Evolutionary conservation across 92 coral and sea anemone genomes (phyloP), one percentile per base, ranked within the genome.

Genomic region (Isaurus tuberculatus): DNA sequence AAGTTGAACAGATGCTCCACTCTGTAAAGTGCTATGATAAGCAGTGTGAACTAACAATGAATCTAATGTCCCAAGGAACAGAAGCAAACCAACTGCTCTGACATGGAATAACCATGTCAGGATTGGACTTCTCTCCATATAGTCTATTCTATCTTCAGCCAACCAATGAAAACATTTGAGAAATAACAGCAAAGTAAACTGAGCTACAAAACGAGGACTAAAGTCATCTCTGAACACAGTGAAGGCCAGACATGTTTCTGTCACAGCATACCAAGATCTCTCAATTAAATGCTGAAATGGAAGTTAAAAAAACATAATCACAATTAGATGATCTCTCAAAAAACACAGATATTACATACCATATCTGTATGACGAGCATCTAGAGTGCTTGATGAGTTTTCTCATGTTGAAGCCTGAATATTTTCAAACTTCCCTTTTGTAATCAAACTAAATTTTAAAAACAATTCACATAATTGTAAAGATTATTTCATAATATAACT

Each of bases 151-250:
- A 73, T 96, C 99, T 79, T 96, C 99, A 1, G 99, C 94, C 51
- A 96, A 88, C 99, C 99, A 96, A 75, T 96, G 99, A 60, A 96
- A 96, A 65, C 99, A 96, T 53, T 96, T 96, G 34, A 94, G 86
- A 84, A 96, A 96, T 48, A 96, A 78, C 8, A 96, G 91, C 37
- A 96, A 65, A 2, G 99, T 96, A 85, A 96, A 96, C 90, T 96
- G 99, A 10, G 99, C 99, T 20, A 96, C 99, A 92, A 96, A 96
- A 27, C 97, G 95, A 26, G 99, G 98, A 63, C 99, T 96, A 88
- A 96, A 96, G 85, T 96, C 97, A 87, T 96, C 99, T 53, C 99
- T 92, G 79, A 96, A 96, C 72, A 96, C 99, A 29, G 99, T 96
- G 84, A 96, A 96, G 17, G 99, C 99, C 83, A 96, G 90, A 85